These are phyloP conservation scores for Apeira syringaria DNA, from an alignment of 2,888 invertebrate genomes.

Conservation along the genomic window DNA sequence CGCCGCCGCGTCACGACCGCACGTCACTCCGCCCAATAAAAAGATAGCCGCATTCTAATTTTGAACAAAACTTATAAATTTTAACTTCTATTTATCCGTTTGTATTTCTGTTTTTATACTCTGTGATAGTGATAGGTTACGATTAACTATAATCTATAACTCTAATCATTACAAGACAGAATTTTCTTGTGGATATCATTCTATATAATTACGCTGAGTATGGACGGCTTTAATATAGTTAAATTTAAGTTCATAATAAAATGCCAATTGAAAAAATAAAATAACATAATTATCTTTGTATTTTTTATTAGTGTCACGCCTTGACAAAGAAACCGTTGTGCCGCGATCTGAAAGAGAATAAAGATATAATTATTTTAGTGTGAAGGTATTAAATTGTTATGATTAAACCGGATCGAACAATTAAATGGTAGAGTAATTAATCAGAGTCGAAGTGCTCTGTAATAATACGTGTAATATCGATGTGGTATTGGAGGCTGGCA, in stretches of 20 bases:
- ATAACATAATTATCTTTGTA: too few relatives aligned
- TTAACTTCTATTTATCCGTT: constrained; percentile 66
- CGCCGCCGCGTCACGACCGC: constrained; percentile 78
- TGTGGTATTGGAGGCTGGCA: constrained; percentile 59
- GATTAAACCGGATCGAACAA: constrained; percentile 66
- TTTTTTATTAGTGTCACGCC: constrained; percentile 65
- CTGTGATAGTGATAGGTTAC: constrained; percentile 60
- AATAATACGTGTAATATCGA: constrained; percentile 78
- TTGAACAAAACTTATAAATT: constrained; percentile 73
- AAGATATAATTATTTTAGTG: constrained; percentile 66
- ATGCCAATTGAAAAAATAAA: too few relatives aligned
- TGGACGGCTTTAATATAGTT: too few relatives aligned
- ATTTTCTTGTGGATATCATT: too few relatives aligned
- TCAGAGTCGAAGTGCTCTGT: constrained; percentile 68
- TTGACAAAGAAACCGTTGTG: constrained; percentile 47
- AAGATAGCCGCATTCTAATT: constrained; percentile 79
- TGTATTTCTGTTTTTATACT: constrained; percentile 69
- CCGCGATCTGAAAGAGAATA: constrained; percentile 56
- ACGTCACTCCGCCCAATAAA: constrained; percentile 78
- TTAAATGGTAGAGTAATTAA: constrained; percentile 72
- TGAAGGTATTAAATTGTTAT: constrained; percentile 65
- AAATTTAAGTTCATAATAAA: too few relatives aligned
- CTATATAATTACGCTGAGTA: too few relatives aligned
- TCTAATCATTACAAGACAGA: too few relatives aligned
- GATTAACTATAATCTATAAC: too few relatives aligned